Evolutionary conservation across 1,140 invertebrate genomes (phyloP).

Genomic region (Diplogasteroides magnus): DNA sequence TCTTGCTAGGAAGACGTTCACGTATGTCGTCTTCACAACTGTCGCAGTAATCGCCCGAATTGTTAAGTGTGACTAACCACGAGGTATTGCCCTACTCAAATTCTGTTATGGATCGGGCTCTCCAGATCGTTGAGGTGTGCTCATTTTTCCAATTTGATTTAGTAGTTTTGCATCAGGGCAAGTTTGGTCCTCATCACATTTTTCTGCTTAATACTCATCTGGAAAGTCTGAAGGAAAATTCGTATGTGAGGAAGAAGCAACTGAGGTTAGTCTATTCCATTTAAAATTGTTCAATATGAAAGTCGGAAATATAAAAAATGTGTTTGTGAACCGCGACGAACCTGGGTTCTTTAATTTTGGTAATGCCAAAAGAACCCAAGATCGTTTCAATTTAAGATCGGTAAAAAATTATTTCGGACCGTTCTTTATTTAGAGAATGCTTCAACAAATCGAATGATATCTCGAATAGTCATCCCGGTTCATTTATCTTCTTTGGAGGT

Average conservation of each 20-base stretch:
- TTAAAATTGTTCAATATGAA: too few relatives aligned
- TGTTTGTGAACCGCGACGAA: too few relatives aligned
- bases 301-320: too few relatives aligned
- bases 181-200: constrained; percentile 33
- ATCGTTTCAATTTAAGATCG: too few relatives aligned
- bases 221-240: constrained; percentile 37
- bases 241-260: neutral
- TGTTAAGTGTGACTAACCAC: constrained; percentile 25
- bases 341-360: too few relatives aligned
- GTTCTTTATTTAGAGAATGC: too few relatives aligned
- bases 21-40: too few relatives aligned
- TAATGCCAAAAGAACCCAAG: too few relatives aligned
- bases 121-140: constrained; percentile 56
- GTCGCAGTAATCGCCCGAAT: too few relatives aligned
- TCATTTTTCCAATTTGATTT: constrained; percentile 10
- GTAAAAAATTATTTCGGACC: too few relatives aligned
- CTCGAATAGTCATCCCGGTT: constrained; percentile 5
- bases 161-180: constrained; percentile 18
- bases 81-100: constrained; percentile 39
- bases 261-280: too few relatives aligned
- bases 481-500: constrained; percentile 17
- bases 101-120: constrained; percentile 35
- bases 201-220: constrained; percentile 42
- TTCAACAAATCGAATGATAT: constrained; percentile 32
- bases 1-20: constrained; percentile 29